Base-by-base conservation (phyloP, 2,888 invertebrate genomes). In the Siphlonurus alternatus region DNA sequence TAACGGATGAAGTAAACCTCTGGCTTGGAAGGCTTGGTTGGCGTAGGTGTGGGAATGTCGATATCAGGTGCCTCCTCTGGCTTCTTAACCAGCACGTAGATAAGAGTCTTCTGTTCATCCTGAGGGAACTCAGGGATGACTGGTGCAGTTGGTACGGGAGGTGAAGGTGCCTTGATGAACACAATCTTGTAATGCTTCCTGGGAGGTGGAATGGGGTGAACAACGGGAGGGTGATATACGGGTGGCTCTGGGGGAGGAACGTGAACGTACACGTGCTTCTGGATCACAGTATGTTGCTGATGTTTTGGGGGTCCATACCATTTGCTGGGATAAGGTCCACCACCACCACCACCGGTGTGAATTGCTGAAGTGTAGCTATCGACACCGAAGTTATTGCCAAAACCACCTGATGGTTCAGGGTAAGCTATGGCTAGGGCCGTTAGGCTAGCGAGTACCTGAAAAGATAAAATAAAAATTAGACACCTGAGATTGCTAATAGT, bases 1-100 rank as follows among this genome's bases (percentile, higher is more conserved):
- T 91, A 92, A 79, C 89, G 85, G 80, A 91, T 91, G 80, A 91
- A 91, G 81, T 89, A 91, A 63, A 91, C 91, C 79, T 91, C 91
- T 3, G 91, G 91, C 75, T 91, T 91, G 79, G 88, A 86, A 61
- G 91, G 91, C 73, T 89, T 89, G 53, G 91, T 91, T 59, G 91
- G 89, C 59, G 85, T 84, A 2, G 88, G 86, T 15, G 88, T 86
- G 1, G 91, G 90, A 69, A 91, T 83, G 59, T 84, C 81, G 67
- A 90, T 81, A 65, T 89, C 88, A 62, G 88, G 88, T 70, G 86
- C 86, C 68, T 88, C 88, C 74, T 91, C 91, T 18, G 90, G 91
- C 74, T 90, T 90, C 84, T 91, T 91, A 66, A 91, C 90, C 75
- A 92, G 76, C 62, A 92, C 91, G 76, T 92, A 91, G 66, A 91